Evolutionary conservation across 37 sponge, comb jelly and placozoan species (phyloP).

Genomic region (Beroe ovata): DNA sequence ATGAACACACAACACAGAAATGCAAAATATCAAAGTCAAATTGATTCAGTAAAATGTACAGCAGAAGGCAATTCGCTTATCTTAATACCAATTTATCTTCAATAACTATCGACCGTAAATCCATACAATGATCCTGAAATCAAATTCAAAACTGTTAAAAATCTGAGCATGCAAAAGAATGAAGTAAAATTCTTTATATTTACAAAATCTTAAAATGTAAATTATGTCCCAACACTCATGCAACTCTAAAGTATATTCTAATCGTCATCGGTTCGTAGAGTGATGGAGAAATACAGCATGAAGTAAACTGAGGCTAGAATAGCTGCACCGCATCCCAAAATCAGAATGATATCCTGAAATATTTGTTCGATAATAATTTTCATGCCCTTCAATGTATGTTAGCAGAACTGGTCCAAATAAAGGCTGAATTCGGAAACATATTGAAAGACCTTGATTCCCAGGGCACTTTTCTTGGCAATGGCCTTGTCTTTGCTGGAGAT

Average conservation of each 20-base stretch:
- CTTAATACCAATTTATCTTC: no score
- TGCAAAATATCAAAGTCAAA: no score
- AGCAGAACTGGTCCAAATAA: no score
- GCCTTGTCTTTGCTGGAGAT: conserved; percentile 29
- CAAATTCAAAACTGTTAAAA: no score
- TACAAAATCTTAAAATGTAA: neutral
- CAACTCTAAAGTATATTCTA: neutral
- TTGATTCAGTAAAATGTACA: no score
- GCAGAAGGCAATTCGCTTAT: no score
- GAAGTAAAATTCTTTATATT: neutral
- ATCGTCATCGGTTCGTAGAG: neutral
- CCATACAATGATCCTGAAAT: no score
- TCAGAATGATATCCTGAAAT: conserved; percentile 32
- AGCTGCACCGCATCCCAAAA: conserved; percentile 36
- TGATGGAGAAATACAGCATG: conserved; percentile 50
- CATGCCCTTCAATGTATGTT: no score
- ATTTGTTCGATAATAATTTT: neutral
- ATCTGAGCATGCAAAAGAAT: no score
- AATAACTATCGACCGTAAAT: no score
- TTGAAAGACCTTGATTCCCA: conserved; percentile 25
- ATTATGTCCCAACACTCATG: neutral
- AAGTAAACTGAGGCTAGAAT: conserved; percentile 15
- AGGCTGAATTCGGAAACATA: no score
- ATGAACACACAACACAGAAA: no score
- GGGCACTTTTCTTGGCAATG: conserved; percentile 50